Evolutionary conservation across 2,113 vertebrate genomes (phyloP).

Genomic region (Rhinolophus ferrumequinum): DNA sequence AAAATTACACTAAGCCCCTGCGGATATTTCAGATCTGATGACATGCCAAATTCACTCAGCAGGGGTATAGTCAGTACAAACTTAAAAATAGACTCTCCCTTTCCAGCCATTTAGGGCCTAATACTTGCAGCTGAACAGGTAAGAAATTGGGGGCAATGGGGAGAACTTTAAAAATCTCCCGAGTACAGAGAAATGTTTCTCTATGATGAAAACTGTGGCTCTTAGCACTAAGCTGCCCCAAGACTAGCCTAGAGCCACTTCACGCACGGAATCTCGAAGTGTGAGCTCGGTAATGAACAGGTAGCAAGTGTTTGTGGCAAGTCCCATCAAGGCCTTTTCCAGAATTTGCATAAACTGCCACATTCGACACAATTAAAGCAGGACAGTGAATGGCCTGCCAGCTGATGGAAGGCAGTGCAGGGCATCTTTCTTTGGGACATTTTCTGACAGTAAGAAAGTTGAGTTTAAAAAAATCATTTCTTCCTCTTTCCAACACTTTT

Average conservation of each 20-base stretch:
- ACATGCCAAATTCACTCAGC: conserved; percentile 1
- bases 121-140: conserved; percentile 52
- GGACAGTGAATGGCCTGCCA: not conserved
- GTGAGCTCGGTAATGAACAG: not conserved
- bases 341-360: conserved; percentile 32
- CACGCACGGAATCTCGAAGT: not conserved
- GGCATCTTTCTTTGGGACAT: conserved; percentile 19
- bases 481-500: conserved; percentile 22
- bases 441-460: not conserved
- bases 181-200: conserved; percentile 41
- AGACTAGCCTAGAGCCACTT: conserved; percentile 33
- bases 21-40: conserved; percentile 11
- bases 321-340: not conserved
- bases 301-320: not conserved
- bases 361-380: conserved; percentile 11
- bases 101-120: conserved; percentile 39
- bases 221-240: not conserved
- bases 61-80: conserved; percentile 48
- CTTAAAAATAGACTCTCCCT: conserved; percentile 62
- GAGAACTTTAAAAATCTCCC: conserved; percentile 33
- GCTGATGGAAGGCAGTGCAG: not conserved
- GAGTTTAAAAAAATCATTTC: not conserved
- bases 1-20: conserved; percentile 58
- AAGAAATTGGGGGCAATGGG: conserved; percentile 53
- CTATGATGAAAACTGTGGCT: conserved; percentile 50